Conservation (phyloP, 2,888 invertebrate genomes). For the Nebria brevicollis region DNA sequence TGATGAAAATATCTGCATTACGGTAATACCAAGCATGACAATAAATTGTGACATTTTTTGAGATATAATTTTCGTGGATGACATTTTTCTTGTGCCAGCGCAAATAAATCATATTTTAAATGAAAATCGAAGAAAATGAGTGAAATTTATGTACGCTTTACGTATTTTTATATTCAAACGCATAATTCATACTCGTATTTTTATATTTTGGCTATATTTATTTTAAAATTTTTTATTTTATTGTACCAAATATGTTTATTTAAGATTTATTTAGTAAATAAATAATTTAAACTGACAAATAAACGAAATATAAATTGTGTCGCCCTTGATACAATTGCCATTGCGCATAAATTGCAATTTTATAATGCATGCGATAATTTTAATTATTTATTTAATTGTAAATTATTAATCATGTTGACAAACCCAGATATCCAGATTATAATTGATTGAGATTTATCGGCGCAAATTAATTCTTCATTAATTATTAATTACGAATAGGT, state of each 20-base stretch:
- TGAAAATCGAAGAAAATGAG: not conserved
- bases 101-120: not conserved
- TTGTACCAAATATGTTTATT: too few species aligned
- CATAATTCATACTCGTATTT: not conserved
- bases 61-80: not conserved
- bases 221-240: not conserved
- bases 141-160: not conserved
- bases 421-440: constrained; percentile 6
- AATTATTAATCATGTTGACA: constrained; percentile 38
- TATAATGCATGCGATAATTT: constrained; percentile 11
- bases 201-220: not conserved
- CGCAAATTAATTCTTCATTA: constrained; percentile 32
- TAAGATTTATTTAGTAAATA: not conserved
- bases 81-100: not conserved
- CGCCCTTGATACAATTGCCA: not conserved
- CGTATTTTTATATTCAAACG: not conserved
- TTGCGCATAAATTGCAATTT: not conserved
- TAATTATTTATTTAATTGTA: constrained; percentile 35
- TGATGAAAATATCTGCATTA: not conserved
- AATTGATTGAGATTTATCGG: constrained; percentile 34
- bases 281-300: not conserved
- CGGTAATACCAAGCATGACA: not conserved
- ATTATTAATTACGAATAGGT: constrained; percentile 24
- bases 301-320: not conserved
- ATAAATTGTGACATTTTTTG: not conserved